phyloP scores from a whole-genome alignment of 2,888 invertebrate genomes.

The Thelaira solivaga region DNA sequence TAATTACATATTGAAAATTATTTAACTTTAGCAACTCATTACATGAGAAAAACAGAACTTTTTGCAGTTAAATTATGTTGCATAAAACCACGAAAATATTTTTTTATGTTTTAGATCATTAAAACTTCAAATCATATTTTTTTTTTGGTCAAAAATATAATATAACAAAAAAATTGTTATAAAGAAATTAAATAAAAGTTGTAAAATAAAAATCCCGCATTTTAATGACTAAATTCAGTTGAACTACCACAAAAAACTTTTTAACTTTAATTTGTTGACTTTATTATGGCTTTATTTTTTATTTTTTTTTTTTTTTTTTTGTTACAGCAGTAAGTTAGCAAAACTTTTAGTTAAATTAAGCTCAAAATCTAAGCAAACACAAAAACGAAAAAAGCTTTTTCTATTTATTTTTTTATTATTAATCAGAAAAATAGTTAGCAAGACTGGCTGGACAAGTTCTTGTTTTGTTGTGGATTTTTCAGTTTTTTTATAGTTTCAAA shows the following conservation, averaged over 20 bases:
- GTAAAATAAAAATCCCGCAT: neutral
- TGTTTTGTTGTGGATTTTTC: conserved; percentile 14
- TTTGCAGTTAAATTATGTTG: too few species aligned
- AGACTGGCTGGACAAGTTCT: conserved; percentile 47
- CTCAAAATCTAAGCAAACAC: conserved; percentile 2
- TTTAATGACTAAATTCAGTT: neutral
- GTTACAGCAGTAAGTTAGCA: conserved; percentile 19
- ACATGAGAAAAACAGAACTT: too few species aligned
- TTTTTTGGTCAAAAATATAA: too few species aligned
- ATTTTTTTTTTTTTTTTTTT: too few species aligned
- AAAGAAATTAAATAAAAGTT: neutral
- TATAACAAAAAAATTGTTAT: too few species aligned
- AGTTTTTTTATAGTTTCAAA: conserved; percentile 16
- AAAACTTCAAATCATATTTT: too few species aligned
- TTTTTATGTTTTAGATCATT: too few species aligned
- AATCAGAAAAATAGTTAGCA: conserved; percentile 15
- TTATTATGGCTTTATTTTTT: conserved; percentile 17
- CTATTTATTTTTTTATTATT: conserved; percentile 12
- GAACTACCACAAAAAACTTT: conserved; percentile 2
- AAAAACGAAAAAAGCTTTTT: conserved; percentile 13
- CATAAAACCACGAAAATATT: too few species aligned
- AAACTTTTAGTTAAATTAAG: conserved; percentile 33
- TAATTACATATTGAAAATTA: too few species aligned
- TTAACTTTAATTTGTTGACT: conserved; percentile 26
- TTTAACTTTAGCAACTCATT: too few species aligned